Base-by-base conservation (phyloP, 2,797 vertebrate species). In the Thamnophis elegans region DNA sequence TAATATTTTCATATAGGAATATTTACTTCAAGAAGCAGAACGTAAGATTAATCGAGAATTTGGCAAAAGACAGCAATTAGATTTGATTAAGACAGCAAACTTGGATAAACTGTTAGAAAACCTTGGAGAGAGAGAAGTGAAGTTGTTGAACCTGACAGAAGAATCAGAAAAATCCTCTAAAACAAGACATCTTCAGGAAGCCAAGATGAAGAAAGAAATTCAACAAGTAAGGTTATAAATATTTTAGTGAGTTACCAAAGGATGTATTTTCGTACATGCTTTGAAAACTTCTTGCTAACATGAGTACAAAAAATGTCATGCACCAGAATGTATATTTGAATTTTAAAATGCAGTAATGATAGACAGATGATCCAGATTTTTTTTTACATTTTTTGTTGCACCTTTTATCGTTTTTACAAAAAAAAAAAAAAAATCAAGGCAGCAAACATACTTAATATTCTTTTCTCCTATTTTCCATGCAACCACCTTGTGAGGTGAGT, bases 41-140 rank as follows among this genome's bases (percentile, higher is more conserved):
- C 95, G 97, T 82, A 97, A 91, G 93, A 95, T 96, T 28, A 95
- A 93, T 14, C 94, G 95, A 95, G 97, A 98, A 93, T 93, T 95
- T 6, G 95, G 87, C 87, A 97, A 96, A 95, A 94, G 94, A 78
- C 96, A 97, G 96, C 96, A 97, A 95, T 92, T 98, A 90, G 94
- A 97, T 58, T 26, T 14, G n/a, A 93, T 96, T 47, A 97, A 96
- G 85, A 93, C 94, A 90, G 95, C 96, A 95, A 98, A 93, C n/a
- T 90, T 96, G 95, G 96, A 98, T 91, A 98, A 96, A 86, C 94
- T 98, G 93, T 96, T 97, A 94, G 95, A 95, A 42, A 97, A 98
- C 0, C 36, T 96, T 87, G 95, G 95, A 92, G 95, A 97, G 56
- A 97, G 97, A 92, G 97, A 98, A 36, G 90, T 95, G 26, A 95